Conservation (phyloP, 2,113 vertebrate species). For the Mola mola region DNA sequence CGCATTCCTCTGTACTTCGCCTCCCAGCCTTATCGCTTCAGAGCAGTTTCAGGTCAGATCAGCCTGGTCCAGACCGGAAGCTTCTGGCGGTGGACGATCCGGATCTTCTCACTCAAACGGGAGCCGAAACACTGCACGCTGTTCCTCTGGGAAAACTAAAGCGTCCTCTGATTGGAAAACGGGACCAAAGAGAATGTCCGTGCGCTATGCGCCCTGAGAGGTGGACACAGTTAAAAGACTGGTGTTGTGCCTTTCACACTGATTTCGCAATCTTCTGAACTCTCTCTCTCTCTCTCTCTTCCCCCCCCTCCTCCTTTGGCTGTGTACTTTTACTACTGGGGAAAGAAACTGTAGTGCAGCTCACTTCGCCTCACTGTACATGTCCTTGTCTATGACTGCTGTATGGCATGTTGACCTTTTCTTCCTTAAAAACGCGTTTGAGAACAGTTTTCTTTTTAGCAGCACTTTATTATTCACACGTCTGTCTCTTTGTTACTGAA, state of each 20-base stretch:
- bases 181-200: slow-evolving; percentile 56
- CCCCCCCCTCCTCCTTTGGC: not conserved
- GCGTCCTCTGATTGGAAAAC: not conserved
- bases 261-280: not conserved
- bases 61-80: slow-evolving; percentile 16
- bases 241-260: not conserved
- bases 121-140: slow-evolving; percentile 5
- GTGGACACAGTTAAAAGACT: not conserved
- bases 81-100: not conserved
- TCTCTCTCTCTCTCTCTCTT: too few relatives aligned
- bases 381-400: slow-evolving; percentile 59
- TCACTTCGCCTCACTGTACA: not conserved
- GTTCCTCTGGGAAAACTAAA: slow-evolving; percentile 1
- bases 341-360: not conserved
- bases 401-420: slow-evolving; percentile 37
- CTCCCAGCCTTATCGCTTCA: not conserved
- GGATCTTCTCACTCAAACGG: not conserved
- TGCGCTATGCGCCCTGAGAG: not conserved
- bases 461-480: slow-evolving; percentile 71
- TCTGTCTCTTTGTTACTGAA: slow-evolving; percentile 33
- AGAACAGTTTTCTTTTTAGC: slow-evolving; percentile 43
- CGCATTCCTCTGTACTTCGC: not conserved
- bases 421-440: slow-evolving; percentile 28
- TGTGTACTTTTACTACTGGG: slow-evolving; percentile 12
- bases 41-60: slow-evolving; percentile 13